Base-by-base conservation (phyloP, 2,888 invertebrate genomes). In the Cabera pusaria region DNA sequence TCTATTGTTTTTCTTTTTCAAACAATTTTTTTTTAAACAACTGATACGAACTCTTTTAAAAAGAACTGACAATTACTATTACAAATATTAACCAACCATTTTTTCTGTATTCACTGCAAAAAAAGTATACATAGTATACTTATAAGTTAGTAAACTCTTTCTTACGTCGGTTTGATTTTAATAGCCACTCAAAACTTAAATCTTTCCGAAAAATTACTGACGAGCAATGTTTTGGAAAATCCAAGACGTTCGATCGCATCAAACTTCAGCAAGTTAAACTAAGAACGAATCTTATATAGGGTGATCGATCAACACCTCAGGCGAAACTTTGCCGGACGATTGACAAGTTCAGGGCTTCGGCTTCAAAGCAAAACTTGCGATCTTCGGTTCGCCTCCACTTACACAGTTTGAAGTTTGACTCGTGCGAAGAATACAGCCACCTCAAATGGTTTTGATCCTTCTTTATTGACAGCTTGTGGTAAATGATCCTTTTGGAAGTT, bases 401-500 rank as follows among this genome's bases (percentile, higher is more conserved):
- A 64, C 54, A 63, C 56, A 62, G 56, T 66, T 68, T 64, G 39
- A 44, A 52, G 42, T 69, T 63, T 38, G 49, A 50, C 70, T 72
- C 72, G 72, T 72, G 72, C 63, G 71, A 69, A 59, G 71, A 72
- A 72, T 72, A 64, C 61, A 59, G 55, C 39, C 50, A 53, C 39
- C 42, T 58, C 55, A 52, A 64, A 60, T 59, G 58, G 51, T 49
- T 45, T 49, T 56, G 52, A 58, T 53, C 53, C 52, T 43, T 53
- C 51, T 63, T 57, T 58, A 59, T 62, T 56, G 57, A 48, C 50
- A 55, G 55, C 39, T 56, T 52, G 50, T 43, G 52, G 47, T 56
- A 56, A 61, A 59, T 56, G 53, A 56, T 62, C 52, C 40, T 32
- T 45, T 46, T 41, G 36, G 40, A 39, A 52, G 44, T 50, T 55